Base-by-base conservation (phyloP, 2,113 vertebrate genomes). In the Mellivora capensis region DNA sequence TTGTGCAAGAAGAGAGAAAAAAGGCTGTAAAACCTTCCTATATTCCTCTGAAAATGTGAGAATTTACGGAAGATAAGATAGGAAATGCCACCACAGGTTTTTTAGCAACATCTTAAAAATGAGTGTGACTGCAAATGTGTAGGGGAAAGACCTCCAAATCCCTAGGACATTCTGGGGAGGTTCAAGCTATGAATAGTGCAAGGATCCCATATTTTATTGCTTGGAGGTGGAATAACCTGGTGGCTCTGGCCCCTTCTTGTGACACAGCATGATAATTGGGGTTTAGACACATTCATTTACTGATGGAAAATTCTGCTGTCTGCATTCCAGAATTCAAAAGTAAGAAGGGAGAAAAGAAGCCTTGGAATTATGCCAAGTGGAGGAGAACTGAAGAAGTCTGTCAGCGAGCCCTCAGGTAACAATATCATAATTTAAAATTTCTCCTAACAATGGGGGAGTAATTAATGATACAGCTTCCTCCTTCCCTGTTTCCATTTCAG, bases 401-500 rank as follows among this genome's bases (percentile, higher is more conserved):
- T 99, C 98, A 98, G 98, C 97, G 96, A 98, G 98, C 98, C 98
- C 98, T 98, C 98, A 98, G 98, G 98, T 99, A 98, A 98, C 97
- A 97, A 98, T 98, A 98, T 99, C 98, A 98, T 98, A 97, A 99
- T 98, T 99, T 98, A 98, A 98, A 98, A 97, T 97, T 98, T 98
- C 91, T 95, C 97, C 98, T 97, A 98, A 98, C 98, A 98, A 98
- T 97, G 97, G 88, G 96, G 94, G 97, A 98, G 97, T 98, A 98
- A 98, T 98, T 99, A 98, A 98, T 93, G 95, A 97, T 90, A 90
- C 77, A 84, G 87, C 89, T 97, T 98, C 96, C 85, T 79, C 71
- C 98, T 96, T 96, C 90, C 89, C 72, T 95, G 61, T 93, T 88
- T 97, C 64, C 93, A 87, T 96, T 96, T 88, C 76, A 96, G 90